These are phyloP conservation scores for Hypselothyrea guttata DNA, from an alignment of 2,888 invertebrate genomes.

Conservation along the genomic window DNA sequence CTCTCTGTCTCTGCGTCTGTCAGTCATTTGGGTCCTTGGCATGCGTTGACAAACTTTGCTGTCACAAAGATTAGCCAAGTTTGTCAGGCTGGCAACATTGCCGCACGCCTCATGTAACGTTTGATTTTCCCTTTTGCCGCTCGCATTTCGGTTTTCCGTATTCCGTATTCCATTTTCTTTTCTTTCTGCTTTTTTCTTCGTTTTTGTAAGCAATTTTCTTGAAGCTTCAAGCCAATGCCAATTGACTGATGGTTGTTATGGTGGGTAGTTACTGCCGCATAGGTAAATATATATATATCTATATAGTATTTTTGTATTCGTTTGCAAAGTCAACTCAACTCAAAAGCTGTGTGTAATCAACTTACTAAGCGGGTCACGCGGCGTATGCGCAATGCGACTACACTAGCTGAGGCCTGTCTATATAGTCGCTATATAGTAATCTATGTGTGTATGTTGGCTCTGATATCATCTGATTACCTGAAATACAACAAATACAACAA, in stretches of 20 bases:
- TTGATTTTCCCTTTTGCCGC: slow-evolving; percentile 7
- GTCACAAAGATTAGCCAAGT: slow-evolving; percentile 60
- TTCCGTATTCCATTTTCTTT: background rate
- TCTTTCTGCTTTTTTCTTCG: background rate
- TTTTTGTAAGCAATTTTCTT: background rate
- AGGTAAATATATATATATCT: slow-evolving; percentile 28
- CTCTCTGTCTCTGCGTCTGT: slow-evolving; percentile 19
- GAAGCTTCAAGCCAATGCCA: slow-evolving; percentile 1
- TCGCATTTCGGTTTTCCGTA: no score
- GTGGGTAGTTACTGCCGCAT: slow-evolving; percentile 8
- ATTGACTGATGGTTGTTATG: slow-evolving; percentile 30
- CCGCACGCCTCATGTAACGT: slow-evolving; percentile 26
- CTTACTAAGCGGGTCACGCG: slow-evolving; percentile 51
- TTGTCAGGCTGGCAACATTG: slow-evolving; percentile 40
- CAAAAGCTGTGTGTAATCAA: slow-evolving; percentile 35
- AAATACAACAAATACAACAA: background rate
- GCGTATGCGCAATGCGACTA: slow-evolving; percentile 31
- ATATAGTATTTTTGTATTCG: no score
- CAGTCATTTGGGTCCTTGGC: slow-evolving; percentile 16
- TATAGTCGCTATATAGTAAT: background rate
- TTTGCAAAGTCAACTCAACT: background rate
- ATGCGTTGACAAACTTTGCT: slow-evolving; percentile 46
- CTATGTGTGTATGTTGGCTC: slow-evolving; percentile 9
- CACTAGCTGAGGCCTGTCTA: slow-evolving; percentile 3
- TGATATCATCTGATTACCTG: slow-evolving; percentile 27